Percentiles rank a stretch among this genome's conserved stretches.
phyloP scores from a whole-genome alignment of 2,888 invertebrate genomes.

The Tenthredo notha region DNA sequence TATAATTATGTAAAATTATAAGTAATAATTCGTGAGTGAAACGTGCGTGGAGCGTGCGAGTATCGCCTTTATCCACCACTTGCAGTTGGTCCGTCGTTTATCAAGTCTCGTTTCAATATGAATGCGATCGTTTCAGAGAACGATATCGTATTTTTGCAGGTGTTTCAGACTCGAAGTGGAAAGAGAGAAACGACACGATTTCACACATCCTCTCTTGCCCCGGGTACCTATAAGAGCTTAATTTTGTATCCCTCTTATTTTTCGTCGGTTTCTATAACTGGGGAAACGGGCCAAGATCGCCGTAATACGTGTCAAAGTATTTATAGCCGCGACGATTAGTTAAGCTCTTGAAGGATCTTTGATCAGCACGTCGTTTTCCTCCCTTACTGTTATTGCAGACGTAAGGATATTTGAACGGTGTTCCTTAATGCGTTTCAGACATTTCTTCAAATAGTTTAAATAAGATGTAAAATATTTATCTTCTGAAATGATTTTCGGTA shows the following conservation, averaged over 20 bases:
- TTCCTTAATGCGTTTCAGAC: background rate
- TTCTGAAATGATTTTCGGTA: too few species aligned
- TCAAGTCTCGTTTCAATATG: conserved; percentile 39
- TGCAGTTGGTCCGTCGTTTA: conserved; percentile 44
- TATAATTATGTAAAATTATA: conserved; percentile 6
- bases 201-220: background rate
- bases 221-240: background rate
- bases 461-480: background rate
- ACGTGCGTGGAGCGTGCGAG: conserved; percentile 26
- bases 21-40: conserved; percentile 4
- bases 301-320: conserved; percentile 40
- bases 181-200: conserved; percentile 35
- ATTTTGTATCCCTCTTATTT: conserved; percentile 41
- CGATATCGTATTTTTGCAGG: conserved; percentile 48
- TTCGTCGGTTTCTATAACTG: conserved; percentile 23
- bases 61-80: conserved; percentile 15
- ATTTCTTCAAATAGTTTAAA: background rate
- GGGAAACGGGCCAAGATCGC: conserved; percentile 25
- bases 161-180: conserved; percentile 8
- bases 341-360: conserved; percentile 14
- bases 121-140: conserved; percentile 43
- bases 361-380: conserved; percentile 10
- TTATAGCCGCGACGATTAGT: conserved; percentile 41
- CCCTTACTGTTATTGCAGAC: background rate
- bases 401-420: background rate